Evolutionary conservation across 2,888 invertebrate genomes (phyloP).

Genomic region (Plusia festucae): DNA sequence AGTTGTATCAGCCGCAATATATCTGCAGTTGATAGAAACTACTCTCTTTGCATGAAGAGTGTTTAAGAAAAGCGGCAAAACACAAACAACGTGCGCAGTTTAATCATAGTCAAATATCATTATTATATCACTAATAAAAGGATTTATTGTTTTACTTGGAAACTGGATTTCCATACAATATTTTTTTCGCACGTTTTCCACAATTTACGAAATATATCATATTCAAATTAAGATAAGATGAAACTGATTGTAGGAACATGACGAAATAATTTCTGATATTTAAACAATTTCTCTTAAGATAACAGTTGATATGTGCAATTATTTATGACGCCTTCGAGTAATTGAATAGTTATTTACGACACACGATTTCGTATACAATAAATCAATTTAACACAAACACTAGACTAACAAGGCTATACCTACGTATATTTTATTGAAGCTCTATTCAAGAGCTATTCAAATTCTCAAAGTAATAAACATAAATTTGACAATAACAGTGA

Average conservation of each 20-base stretch:
- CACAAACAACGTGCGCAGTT: neutral
- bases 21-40: conserved; percentile 52
- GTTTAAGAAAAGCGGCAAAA: conserved; percentile 19
- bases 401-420: neutral
- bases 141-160: too few species aligned
- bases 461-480: conserved; percentile 36
- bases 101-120: neutral
- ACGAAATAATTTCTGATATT: too few species aligned
- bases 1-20: conserved; percentile 50
- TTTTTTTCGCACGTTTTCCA: too few species aligned
- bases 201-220: too few species aligned
- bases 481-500: conserved; percentile 36
- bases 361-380: neutral
- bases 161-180: too few species aligned
- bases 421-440: neutral
- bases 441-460: too few species aligned
- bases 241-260: too few species aligned
- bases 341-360: neutral
- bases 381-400: neutral
- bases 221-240: too few species aligned
- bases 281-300: too few species aligned
- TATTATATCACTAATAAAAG: too few species aligned
- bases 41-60: conserved; percentile 55
- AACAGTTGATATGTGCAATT: too few species aligned
- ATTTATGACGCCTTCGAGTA: neutral